Percentiles rank a stretch among this genome's conserved stretches.
phyloP scores from a whole-genome alignment of 2,113 vertebrate species.

The Tragelaphus buxtoni region DNA sequence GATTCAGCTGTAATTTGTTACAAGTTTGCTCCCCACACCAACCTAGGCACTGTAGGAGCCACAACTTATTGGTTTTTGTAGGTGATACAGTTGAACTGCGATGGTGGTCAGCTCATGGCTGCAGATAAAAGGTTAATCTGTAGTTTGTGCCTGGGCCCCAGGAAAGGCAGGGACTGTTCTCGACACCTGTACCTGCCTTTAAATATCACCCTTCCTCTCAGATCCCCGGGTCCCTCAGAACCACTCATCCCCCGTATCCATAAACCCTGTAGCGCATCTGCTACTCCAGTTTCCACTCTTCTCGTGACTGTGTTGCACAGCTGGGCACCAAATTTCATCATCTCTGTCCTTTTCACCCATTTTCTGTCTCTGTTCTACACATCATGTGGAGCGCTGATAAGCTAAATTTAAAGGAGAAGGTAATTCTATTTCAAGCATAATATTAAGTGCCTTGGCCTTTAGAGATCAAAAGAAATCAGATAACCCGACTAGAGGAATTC shows the following conservation, averaged over 20 bases:
- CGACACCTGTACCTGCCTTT: not conserved
- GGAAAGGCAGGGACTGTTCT: not conserved
- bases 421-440: not conserved
- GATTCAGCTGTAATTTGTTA: not conserved
- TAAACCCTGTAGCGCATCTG: rapidly evolving
- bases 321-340: not conserved
- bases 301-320: not conserved
- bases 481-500: not conserved
- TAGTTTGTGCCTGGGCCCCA: not conserved
- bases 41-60: not conserved
- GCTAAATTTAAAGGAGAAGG: not conserved
- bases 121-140: not conserved
- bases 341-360: not conserved
- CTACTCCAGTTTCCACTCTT: not conserved
- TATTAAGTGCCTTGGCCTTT: not conserved
- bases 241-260: no score
- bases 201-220: not conserved
- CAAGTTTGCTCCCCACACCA: not conserved
- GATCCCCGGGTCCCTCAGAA: not conserved
- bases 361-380: not conserved
- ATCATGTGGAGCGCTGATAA: not conserved
- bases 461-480: constrained; percentile 1
- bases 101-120: not conserved
- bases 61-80: not conserved
- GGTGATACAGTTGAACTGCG: not conserved